Conservation (phyloP, 2,888 invertebrate species). For the Mesorhabditis spiculigera region DNA sequence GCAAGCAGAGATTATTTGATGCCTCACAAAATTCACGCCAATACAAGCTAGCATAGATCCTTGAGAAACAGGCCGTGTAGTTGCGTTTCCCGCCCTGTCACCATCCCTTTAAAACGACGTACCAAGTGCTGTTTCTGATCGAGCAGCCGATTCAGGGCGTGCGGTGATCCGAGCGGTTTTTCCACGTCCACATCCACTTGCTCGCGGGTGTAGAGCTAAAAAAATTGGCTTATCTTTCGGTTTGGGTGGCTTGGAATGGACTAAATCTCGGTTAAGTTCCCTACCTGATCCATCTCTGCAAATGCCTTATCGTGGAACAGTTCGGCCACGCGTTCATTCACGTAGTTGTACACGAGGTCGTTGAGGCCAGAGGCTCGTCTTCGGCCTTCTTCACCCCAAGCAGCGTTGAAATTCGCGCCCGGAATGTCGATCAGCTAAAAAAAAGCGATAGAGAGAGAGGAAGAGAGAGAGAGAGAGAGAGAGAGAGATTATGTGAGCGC, state of each 20-base stretch:
- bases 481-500: no score
- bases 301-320: conserved; percentile 80
- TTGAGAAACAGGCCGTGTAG: no score
- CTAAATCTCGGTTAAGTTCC: conserved; percentile 63
- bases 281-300: conserved; percentile 79
- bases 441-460: neutral
- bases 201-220: conserved; percentile 61
- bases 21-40: no score
- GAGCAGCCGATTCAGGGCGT: conserved; percentile 74
- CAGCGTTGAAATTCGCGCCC: conserved; percentile 22
- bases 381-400: conserved; percentile 13
- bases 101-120: conserved; percentile 23
- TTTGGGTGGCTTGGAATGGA: neutral
- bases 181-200: conserved; percentile 70
- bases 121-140: conserved; percentile 76
- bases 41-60: no score
- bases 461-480: neutral
- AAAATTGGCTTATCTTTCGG: neutral
- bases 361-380: conserved; percentile 65
- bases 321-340: conserved; percentile 82
- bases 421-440: conserved; percentile 25
- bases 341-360: conserved; percentile 86
- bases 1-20: no score
- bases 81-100: no score
- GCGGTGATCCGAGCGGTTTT: conserved; percentile 70